These are phyloP conservation scores for Nomada ferruginata DNA, from an alignment of 2,888 invertebrate species.

Conservation along the genomic window DNA sequence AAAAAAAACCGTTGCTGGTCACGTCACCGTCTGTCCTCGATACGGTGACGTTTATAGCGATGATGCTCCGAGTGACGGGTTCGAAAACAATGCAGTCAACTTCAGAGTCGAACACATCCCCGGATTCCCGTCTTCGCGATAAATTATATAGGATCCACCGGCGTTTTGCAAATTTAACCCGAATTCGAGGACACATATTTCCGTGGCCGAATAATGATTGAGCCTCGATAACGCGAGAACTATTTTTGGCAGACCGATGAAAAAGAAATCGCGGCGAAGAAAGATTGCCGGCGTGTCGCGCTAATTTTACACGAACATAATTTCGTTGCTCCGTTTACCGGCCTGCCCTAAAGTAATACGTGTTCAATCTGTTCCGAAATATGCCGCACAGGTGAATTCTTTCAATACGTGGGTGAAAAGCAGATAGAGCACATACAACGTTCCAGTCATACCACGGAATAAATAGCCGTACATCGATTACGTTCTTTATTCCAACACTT, in stretches of 20 bases:
- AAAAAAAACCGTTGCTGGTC: slow-evolving; percentile 18
- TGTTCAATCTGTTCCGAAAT: not conserved
- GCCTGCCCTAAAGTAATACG: not conserved
- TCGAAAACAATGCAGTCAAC: slow-evolving; percentile 33
- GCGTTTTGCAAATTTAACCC: slow-evolving; percentile 13
- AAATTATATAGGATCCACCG: not conserved
- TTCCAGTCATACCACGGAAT: too few relatives aligned
- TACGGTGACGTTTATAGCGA: slow-evolving; percentile 58
- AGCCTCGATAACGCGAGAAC: not conserved
- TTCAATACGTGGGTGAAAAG: too few relatives aligned
- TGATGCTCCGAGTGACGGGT: slow-evolving; percentile 43
- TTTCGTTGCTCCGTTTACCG: not conserved
- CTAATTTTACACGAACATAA: not conserved
- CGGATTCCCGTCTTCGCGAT: not conserved
- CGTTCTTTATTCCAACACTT: not conserved
- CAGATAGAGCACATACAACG: too few relatives aligned
- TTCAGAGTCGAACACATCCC: not conserved
- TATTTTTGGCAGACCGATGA: not conserved
- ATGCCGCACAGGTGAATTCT: not conserved
- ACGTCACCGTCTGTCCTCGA: slow-evolving; percentile 50
- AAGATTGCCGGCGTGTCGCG: not conserved
- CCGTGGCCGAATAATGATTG: slow-evolving; percentile 1
- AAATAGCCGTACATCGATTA: not conserved
- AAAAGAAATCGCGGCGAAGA: not conserved
- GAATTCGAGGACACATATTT: not conserved